phyloP scores from a whole-genome alignment of 2,888 invertebrate genomes.

The Lampropteryx suffumata region DNA sequence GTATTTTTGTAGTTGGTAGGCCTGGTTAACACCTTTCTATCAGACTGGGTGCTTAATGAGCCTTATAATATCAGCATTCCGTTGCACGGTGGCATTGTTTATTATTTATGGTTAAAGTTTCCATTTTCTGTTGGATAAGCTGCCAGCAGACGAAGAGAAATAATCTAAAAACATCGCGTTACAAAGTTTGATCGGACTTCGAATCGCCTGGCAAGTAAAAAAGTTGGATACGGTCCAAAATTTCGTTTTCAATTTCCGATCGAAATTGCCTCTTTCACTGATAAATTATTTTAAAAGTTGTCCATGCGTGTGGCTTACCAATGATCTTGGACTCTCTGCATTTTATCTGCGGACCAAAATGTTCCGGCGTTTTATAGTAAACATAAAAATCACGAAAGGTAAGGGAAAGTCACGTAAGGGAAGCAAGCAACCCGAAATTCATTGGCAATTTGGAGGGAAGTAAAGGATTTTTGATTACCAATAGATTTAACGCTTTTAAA shows the following conservation, averaged over 20 bases:
- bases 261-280: constrained; percentile 19
- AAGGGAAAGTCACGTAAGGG: constrained; percentile 1
- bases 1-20: no score
- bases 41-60: no score
- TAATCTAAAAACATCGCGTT: constrained; percentile 24
- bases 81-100: constrained; percentile 1
- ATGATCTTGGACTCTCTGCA: neutral
- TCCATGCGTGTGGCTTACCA: constrained; percentile 4
- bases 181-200: constrained; percentile 19
- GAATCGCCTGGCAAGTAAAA: constrained; percentile 10
- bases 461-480: neutral
- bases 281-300: constrained; percentile 14
- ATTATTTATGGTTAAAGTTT: constrained; percentile 19
- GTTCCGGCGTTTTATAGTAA: constrained; percentile 7
- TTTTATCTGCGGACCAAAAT: constrained; percentile 3
- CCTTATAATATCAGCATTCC: neutral
- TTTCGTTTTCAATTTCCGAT: constrained; percentile 21
- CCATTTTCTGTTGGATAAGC: neutral
- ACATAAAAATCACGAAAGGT: constrained; percentile 14
- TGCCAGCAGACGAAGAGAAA: constrained; percentile 16
- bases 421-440: constrained; percentile 6
- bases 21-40: no score
- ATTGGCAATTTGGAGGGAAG: constrained; percentile 5
- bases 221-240: constrained; percentile 22
- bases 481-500: no score